Evolutionary conservation across 2,797 vertebrate species (phyloP).

Genomic region (Manis javanica): DNA sequence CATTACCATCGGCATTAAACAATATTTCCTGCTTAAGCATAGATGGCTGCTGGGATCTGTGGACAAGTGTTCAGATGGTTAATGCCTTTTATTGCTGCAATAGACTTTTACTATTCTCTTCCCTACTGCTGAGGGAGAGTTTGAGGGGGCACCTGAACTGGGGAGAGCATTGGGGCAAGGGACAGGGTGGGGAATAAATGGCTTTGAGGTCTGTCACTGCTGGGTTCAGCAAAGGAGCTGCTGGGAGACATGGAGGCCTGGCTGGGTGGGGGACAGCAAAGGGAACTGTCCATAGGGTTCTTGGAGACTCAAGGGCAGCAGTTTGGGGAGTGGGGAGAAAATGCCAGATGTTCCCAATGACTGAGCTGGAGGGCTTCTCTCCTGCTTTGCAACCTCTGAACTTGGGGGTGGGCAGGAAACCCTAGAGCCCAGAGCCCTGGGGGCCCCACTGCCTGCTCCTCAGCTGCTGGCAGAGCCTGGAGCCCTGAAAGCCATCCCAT

Average conservation of each 20-base stretch:
- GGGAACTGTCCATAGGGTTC: background rate
- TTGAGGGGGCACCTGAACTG: background rate
- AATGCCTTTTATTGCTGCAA: constrained; percentile 85
- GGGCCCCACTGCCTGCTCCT: background rate
- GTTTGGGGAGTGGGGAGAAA: background rate
- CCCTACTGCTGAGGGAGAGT: constrained; percentile 79
- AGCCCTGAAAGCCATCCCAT: background rate
- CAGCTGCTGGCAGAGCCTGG: background rate
- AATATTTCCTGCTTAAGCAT: constrained; percentile 89
- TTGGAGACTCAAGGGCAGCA: background rate
- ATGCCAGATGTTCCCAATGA: background rate
- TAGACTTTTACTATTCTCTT: constrained; percentile 87
- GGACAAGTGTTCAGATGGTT: constrained; percentile 87
- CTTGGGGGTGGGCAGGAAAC: background rate
- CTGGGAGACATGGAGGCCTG: background rate
- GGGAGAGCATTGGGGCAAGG: background rate
- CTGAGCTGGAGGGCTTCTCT: background rate
- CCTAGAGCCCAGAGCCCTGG: background rate
- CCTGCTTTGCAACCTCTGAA: background rate
- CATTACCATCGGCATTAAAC: constrained; percentile 87
- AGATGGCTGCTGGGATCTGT: constrained; percentile 84
- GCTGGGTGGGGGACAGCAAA: background rate
- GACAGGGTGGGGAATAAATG: background rate
- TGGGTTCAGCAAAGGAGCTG: background rate
- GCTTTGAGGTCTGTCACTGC: background rate